Percentiles rank a stretch among this genome's conserved stretches.
Conservation (phyloP, 2,797 vertebrate species). For the Arnoldichthys spilopterus region DNA sequence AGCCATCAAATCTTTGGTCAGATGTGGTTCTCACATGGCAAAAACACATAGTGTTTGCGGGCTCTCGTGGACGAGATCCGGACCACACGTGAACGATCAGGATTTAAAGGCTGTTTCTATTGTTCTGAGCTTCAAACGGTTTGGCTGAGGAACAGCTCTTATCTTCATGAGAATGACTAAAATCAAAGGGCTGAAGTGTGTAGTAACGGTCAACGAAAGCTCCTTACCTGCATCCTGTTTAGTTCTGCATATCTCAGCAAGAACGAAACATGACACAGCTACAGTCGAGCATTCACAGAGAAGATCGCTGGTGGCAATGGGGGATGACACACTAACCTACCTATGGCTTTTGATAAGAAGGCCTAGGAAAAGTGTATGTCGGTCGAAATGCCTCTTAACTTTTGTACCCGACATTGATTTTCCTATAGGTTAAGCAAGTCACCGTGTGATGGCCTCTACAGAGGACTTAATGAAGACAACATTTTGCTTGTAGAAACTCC, state of each 20-base stretch:
- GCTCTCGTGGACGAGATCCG: not conserved
- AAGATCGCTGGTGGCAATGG: not conserved
- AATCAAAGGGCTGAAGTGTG: not conserved
- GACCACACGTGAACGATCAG: not conserved
- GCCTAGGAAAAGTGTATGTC: not conserved
- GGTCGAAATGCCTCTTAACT: not conserved
- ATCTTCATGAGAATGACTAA: not conserved
- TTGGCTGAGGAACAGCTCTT: not conserved
- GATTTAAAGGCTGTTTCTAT: not conserved
- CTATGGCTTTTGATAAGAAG: not conserved
- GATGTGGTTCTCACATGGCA: conserved; percentile 17
- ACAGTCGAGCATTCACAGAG: conserved; percentile 13
- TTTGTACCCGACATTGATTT: not conserved
- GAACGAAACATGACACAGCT: not conserved
- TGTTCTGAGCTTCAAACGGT: not conserved
- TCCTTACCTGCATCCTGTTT: not conserved
- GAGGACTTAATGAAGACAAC: not conserved
- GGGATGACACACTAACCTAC: not conserved
- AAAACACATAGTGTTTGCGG: not conserved
- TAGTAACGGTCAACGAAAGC: not conserved
- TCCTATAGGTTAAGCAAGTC: not conserved
- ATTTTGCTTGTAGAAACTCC: too few species aligned
- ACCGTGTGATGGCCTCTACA: not conserved
- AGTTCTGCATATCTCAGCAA: not conserved
- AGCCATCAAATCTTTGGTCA: not conserved